Evolutionary conservation across 2,888 invertebrate genomes (phyloP).

Genomic region (Syrphus vitripennis): DNA sequence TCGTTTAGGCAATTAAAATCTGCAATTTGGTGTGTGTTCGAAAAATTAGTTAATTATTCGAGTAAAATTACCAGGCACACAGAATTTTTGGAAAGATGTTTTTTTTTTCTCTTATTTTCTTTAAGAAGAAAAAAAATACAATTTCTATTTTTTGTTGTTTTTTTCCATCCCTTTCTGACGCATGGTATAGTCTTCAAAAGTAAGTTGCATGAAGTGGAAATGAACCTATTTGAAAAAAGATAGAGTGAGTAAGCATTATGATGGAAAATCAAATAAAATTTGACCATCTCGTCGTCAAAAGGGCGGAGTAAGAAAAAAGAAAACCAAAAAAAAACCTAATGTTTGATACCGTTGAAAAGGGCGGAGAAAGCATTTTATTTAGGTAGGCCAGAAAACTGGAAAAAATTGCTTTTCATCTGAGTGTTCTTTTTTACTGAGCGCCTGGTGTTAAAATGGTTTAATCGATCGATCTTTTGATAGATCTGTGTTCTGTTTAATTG

Average conservation of each 20-base stretch:
- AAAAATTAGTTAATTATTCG: slow-evolving; percentile 16
- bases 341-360: not conserved
- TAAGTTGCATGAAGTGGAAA: not conserved
- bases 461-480: not conserved
- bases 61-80: not conserved
- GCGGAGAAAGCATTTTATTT: not conserved
- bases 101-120: not conserved
- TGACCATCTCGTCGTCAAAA: not conserved
- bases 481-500: slow-evolving; percentile 8
- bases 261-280: not conserved
- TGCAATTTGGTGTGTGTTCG: not conserved
- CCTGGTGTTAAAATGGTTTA: slow-evolving; percentile 5
- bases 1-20: not conserved
- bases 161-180: not conserved
- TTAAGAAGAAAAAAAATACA: not conserved
- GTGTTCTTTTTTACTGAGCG: not conserved
- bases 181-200: not conserved
- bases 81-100: not conserved
- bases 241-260: not conserved
- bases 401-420: not conserved
- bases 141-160: not conserved
- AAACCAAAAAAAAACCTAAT: not conserved
- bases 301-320: not conserved
- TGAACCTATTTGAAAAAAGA: not conserved
- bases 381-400: not conserved